Evolutionary conservation across 2,888 invertebrate species (phyloP).

Genomic region (Machimus rusticus): DNA sequence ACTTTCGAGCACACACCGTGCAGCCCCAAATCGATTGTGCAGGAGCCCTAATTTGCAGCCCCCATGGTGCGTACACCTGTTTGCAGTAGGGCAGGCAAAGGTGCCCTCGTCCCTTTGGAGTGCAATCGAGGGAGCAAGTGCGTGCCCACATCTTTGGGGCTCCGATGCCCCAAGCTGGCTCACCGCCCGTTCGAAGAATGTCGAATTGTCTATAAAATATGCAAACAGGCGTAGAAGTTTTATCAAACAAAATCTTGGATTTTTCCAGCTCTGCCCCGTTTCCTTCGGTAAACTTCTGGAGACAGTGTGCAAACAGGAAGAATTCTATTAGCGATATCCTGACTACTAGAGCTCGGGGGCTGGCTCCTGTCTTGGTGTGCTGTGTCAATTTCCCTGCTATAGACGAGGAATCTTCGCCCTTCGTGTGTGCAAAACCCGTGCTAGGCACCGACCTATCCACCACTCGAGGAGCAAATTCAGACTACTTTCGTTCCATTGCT

Average conservation of each 20-base stretch:
- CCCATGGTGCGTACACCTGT: slow-evolving; percentile 5
- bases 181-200: not conserved
- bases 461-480: slow-evolving; percentile 26
- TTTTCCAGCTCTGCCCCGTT: not conserved
- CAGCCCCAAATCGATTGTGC: slow-evolving; percentile 3
- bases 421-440: slow-evolving; percentile 44
- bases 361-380: not conserved
- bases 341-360: not conserved
- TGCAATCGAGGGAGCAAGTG: not conserved
- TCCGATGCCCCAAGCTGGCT: not conserved
- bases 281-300: not conserved
- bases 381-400: not conserved
- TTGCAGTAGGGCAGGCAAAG: slow-evolving; percentile 17
- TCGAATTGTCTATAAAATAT: not conserved
- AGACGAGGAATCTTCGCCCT: slow-evolving; percentile 35
- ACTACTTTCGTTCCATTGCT: slow-evolving; percentile 40
- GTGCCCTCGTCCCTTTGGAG: not conserved
- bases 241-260: slow-evolving; percentile 17
- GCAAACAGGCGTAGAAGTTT: not conserved
- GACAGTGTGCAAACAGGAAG: slow-evolving; percentile 16
- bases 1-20: not conserved
- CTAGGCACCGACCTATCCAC: slow-evolving; percentile 44
- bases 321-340: not conserved
- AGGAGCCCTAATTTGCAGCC: not conserved
- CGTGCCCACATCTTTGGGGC: not conserved